Evolutionary conservation across 1,140 invertebrate species (phyloP), one percentile per base, ranked within the genome.

Genomic region (Leptopilina clavipes): DNA sequence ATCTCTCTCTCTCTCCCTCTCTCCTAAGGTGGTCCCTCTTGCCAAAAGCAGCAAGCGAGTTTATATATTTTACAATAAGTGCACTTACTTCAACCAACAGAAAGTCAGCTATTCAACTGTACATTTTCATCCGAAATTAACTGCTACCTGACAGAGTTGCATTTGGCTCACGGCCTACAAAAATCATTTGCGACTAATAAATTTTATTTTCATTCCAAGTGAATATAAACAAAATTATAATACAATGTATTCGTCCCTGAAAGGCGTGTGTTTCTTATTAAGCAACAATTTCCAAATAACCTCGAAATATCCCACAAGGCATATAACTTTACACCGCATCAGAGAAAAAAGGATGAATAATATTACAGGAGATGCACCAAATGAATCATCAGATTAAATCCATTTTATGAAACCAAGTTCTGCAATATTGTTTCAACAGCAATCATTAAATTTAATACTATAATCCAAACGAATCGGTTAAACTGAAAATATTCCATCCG

Each of bases 21-120:
- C 59, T 65, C 12, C 74, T 71, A 71, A 78, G 79, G 76, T 80
- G 79, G 79, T 78, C 79, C 70, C 22, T 8, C 9, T 40, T 71
- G 76, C 72, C 45, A 73, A 73, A 73, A 45, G 76, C 54, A 76
- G 65, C 45, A 72, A 76, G 22, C 73, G 77, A 76, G 78, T 81
- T 78, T 79, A 81, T 84, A 81, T 78, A 84, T 82, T 84, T 84
- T 84, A 81, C 81, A 84, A 84, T 84, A 65, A 65, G 59, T 65
- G 59, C 59, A 65, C 59, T 65, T 31, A 65, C 59, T 65, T 31
- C 22, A 65, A 65, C 19, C 59, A 25, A 37, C 59, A 31, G 59
- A 37, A 65, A 31, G 19, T 65, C 56, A 65, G 56, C 22, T 65
- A 65, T 65, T 25, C 56, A 25, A 65, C 59, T 37, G 22, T 31